Evolutionary conservation across 2,113 vertebrate species (phyloP).

Genomic region (Daphoenositta chrysoptera): DNA sequence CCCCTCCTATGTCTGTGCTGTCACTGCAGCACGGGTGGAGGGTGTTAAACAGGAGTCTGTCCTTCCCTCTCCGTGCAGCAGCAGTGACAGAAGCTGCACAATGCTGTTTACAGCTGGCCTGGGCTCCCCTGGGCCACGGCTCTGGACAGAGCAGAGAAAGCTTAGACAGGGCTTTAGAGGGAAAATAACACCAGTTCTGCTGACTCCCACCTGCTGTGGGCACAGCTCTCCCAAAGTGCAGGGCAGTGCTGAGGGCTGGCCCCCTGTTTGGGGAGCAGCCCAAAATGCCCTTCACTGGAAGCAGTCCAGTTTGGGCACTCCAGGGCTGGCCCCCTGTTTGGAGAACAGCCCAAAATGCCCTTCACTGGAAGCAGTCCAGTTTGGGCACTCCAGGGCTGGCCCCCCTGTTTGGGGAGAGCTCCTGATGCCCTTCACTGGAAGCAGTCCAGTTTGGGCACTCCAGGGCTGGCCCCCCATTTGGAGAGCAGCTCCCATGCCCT

Average conservation of each 20-base stretch:
- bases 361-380: no score
- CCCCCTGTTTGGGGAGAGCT: no score
- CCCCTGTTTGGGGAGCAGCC: neutral
- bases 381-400: neutral
- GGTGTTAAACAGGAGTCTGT: neutral
- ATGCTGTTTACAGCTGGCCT: neutral
- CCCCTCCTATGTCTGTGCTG: neutral
- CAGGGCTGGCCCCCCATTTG: neutral
- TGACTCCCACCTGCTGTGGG: fast-evolving
- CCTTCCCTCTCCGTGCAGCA: neutral
- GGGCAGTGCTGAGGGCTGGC: neutral
- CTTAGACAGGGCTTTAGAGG: neutral
- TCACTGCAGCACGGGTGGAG: neutral
- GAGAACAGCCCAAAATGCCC: no score
- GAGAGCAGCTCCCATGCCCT: no score
- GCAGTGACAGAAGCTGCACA: neutral
- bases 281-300: no score
- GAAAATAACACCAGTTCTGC: neutral
- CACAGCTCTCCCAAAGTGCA: neutral
- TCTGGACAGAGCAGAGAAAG: neutral
- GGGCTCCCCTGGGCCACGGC: neutral
- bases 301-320: no score
- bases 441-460: no score
- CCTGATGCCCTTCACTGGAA: no score
- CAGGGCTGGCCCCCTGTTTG: neutral